These are phyloP conservation scores for Cephonodes hylas DNA, from an alignment of 2,888 invertebrate genomes.

Conservation along the genomic window DNA sequence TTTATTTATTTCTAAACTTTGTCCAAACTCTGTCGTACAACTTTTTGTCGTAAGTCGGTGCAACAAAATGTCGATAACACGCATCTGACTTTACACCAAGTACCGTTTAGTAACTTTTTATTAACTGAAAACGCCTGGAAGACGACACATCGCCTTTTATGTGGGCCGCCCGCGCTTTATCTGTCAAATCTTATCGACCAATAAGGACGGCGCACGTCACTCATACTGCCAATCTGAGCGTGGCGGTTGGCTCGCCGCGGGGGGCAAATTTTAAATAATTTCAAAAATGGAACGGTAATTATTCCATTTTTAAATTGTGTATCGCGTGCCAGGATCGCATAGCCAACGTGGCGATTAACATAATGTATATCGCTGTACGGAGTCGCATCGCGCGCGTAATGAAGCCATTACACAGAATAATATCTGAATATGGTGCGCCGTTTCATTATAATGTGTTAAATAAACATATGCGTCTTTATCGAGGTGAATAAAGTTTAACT, in stretches of 20 bases:
- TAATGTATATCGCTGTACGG: conserved; percentile 41
- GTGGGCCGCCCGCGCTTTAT: conserved; percentile 69
- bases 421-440: conserved; percentile 30
- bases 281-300: conserved; percentile 30
- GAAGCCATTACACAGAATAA: conserved; percentile 54
- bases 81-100: neutral
- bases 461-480: neutral
- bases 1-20: neutral
- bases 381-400: conserved; percentile 45
- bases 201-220: conserved; percentile 79
- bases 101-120: conserved; percentile 70
- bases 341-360: conserved; percentile 57
- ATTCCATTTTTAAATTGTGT: conserved; percentile 59
- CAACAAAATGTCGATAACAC: neutral
- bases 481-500: neutral
- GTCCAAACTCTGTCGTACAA: neutral
- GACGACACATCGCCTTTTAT: conserved; percentile 73
- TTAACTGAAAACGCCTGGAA: conserved; percentile 63
- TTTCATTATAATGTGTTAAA: conserved; percentile 20
- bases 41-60: neutral
- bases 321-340: conserved; percentile 72
- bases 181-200: conserved; percentile 79
- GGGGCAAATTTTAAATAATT: conserved; percentile 67
- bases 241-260: conserved; percentile 66
- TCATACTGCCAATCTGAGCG: conserved; percentile 75